Evolutionary conservation across 2,888 invertebrate genomes (phyloP).

Genomic region (Tipula helvola): DNA sequence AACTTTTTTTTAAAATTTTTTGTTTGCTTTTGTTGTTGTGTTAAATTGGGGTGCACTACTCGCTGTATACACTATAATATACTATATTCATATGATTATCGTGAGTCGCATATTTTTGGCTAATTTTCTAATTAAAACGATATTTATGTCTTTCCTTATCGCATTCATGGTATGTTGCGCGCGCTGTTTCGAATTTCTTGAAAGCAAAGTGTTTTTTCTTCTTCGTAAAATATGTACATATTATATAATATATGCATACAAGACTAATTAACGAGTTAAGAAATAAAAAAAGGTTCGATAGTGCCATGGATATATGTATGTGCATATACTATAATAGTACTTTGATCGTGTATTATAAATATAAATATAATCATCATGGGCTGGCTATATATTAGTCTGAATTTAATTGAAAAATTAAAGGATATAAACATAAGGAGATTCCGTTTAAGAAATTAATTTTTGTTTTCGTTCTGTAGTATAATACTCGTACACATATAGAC

Average conservation of each 20-base stretch:
- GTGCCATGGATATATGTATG: neutral
- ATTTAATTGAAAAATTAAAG: neutral
- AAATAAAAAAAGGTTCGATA: neutral
- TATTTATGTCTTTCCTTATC: constrained; percentile 33
- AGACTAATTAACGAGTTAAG: neutral
- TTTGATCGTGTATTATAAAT: neutral
- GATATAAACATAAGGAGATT: neutral
- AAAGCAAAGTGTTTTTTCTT: neutral
- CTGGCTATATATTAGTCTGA: neutral
- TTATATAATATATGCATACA: neutral
- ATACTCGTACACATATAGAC: neutral
- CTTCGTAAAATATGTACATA: neutral
- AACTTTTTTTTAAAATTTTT: neutral
- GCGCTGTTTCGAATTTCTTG: neutral
- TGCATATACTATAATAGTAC: neutral
- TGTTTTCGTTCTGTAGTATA: neutral
- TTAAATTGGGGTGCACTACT: neutral
- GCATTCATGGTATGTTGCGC: neutral
- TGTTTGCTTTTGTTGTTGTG: neutral
- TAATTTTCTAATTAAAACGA: constrained; percentile 37
- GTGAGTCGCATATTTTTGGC: constrained; percentile 36
- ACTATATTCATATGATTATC: constrained; percentile 32
- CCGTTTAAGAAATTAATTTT: neutral
- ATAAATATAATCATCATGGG: neutral
- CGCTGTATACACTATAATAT: neutral